These are phyloP conservation scores for Puffinus mauretanicus DNA, from an alignment of 2,113 vertebrate species.

Conservation along the genomic window DNA sequence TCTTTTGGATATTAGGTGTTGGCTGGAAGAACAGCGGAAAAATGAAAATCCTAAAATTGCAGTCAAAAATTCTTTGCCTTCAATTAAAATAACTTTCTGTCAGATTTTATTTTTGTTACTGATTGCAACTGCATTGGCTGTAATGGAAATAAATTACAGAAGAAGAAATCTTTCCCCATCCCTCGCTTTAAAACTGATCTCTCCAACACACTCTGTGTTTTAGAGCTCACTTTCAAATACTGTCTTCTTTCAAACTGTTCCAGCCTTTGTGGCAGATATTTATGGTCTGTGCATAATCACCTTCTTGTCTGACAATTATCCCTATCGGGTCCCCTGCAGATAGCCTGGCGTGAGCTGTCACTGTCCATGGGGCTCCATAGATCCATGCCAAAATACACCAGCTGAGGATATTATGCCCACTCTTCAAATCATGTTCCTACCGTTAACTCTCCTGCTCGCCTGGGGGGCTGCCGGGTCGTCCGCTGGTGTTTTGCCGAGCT, in stretches of 20 bases:
- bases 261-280: not conserved
- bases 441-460: fast-evolving
- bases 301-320: not conserved
- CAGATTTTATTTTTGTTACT: not conserved
- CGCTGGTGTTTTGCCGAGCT: not conserved
- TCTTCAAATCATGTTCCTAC: not conserved
- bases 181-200: not conserved
- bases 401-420: not conserved
- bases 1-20: not conserved
- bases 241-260: not conserved
- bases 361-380: not conserved
- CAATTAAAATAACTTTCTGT: not conserved
- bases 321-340: not conserved
- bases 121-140: not conserved
- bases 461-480: not conserved
- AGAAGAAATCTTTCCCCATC: not conserved
- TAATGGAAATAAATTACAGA: not conserved
- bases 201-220: not conserved
- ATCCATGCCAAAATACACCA: not conserved
- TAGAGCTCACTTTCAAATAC: not conserved
- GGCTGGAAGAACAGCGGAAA: not conserved
- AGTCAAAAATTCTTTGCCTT: not conserved
- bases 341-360: not conserved
- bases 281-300: not conserved
- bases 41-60: not conserved